These are phyloP conservation scores for Brachionus rotundiformis DNA, from an alignment of 1,140 invertebrate species.

Conservation along the genomic window DNA sequence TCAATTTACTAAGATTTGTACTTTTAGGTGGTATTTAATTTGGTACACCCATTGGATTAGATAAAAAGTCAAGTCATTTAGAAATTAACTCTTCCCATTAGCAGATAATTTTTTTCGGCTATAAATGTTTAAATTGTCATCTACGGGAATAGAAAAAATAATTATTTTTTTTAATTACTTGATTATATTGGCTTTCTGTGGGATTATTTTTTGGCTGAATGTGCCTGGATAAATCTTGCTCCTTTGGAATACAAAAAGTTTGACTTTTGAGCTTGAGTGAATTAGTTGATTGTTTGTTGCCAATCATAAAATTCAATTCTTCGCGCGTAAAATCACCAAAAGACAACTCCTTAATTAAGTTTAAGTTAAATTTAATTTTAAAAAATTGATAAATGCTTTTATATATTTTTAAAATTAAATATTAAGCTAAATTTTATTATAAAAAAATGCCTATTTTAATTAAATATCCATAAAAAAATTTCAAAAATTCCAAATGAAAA, in stretches of 20 bases:
- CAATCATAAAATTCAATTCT: slow-evolving; percentile 9
- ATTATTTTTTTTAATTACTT: not conserved
- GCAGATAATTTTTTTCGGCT: too few species aligned
- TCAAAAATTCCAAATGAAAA: too few species aligned
- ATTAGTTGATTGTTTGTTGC: not conserved
- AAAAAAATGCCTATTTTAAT: too few species aligned
- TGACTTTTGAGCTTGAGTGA: not conserved
- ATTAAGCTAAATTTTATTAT: too few species aligned
- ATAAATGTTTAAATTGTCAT: too few species aligned
- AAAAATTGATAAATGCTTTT: too few species aligned
- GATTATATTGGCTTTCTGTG: not conserved
- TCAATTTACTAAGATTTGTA: not conserved
- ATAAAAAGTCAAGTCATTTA: not conserved
- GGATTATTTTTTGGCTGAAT: too few species aligned
- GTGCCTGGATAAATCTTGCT: not conserved
- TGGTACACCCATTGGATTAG: not conserved
- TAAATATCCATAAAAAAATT: too few species aligned
- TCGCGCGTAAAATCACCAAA: slow-evolving; percentile 49
- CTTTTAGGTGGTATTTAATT: not conserved
- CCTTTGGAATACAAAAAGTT: not conserved
- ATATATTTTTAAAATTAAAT: too few species aligned
- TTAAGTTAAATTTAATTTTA: too few species aligned
- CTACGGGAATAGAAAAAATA: too few species aligned
- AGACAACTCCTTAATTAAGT: slow-evolving; percentile 21
- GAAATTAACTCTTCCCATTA: too few species aligned